These are phyloP conservation scores for Hydra vulgaris DNA, from an alignment of 30 jellyfish, hydroid and myxozoan species.

Conservation along the genomic window DNA sequence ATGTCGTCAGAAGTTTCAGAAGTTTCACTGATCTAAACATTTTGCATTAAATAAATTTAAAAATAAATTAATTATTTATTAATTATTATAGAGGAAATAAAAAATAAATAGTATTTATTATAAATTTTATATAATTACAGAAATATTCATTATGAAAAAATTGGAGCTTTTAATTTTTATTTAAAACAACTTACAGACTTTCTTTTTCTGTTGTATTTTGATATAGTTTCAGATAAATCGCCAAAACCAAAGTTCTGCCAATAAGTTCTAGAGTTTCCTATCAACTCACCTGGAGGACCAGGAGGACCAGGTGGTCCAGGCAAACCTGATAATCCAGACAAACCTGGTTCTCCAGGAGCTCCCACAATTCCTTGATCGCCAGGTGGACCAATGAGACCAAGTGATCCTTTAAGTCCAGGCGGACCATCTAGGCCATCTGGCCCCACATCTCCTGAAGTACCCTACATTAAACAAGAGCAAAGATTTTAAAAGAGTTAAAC, in stretches of 20 bases:
- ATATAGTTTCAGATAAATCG: slow-evolving; percentile 74
- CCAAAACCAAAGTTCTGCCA: slow-evolving; percentile 63
- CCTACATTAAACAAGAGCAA: slow-evolving; percentile 1
- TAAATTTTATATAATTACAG: no score
- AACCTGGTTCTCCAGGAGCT: slow-evolving; percentile 28
- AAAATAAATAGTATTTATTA: no score
- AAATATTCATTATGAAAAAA: no score
- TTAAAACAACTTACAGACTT: slow-evolving; percentile 8
- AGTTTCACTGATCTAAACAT: neutral
- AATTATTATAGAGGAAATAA: neutral
- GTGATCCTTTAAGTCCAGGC: slow-evolving; percentile 28
- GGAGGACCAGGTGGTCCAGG: slow-evolving; percentile 93
- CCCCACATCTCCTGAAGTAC: slow-evolving; percentile 32
- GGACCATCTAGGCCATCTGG: slow-evolving; percentile 26
- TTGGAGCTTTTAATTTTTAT: no score
- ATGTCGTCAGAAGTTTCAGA: no score
- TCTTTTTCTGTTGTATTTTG: slow-evolving; percentile 41
- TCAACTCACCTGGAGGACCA: slow-evolving; percentile 73
- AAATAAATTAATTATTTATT: no score
- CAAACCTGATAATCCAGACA: slow-evolving; percentile 35
- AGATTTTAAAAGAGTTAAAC: neutral
- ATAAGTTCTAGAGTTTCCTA: slow-evolving; percentile 55
- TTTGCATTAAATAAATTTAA: neutral
- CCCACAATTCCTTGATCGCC: slow-evolving; percentile 26
- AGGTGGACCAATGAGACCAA: slow-evolving; percentile 25